phyloP scores from a whole-genome alignment of 2,888 invertebrate species.

The Plagodis pulveraria region DNA sequence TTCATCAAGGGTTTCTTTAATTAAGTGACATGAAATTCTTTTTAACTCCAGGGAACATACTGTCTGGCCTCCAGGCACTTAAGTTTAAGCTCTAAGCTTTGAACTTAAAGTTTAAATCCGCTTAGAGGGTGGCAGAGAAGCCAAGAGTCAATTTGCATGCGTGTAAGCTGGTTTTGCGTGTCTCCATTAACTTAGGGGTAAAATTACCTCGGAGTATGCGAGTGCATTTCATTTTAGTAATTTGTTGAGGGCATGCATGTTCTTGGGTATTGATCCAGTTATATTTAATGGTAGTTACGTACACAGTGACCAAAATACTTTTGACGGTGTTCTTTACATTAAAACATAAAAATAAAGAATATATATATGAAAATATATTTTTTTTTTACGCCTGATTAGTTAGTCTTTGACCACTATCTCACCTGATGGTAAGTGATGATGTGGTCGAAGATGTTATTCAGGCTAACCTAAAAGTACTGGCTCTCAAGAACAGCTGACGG shows the following conservation, averaged over 20 bases:
- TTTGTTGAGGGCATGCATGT: constrained; percentile 25
- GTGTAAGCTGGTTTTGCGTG: constrained; percentile 56
- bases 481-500: too few relatives aligned
- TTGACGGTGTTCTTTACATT: too few relatives aligned
- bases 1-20: constrained; percentile 77
- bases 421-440: too few relatives aligned
- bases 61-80: constrained; percentile 34
- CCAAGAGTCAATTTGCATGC: constrained; percentile 58
- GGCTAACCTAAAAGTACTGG: too few relatives aligned
- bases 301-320: too few relatives aligned
- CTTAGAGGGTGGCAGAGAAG: constrained; percentile 42
- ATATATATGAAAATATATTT: too few relatives aligned
- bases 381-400: too few relatives aligned
- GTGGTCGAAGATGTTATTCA: too few relatives aligned
- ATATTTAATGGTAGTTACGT: too few relatives aligned
- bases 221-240: constrained; percentile 25
- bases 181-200: constrained; percentile 45
- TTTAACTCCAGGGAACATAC: constrained; percentile 41
- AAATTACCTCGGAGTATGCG: constrained; percentile 28
- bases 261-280: constrained; percentile 20
- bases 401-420: too few relatives aligned
- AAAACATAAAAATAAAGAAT: too few relatives aligned
- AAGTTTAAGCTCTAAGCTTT: constrained; percentile 49
- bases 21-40: constrained; percentile 69
- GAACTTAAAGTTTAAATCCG: constrained; percentile 45